Evolutionary conservation across 2,113 vertebrate genomes (phyloP), one percentile per base, ranked within the genome.

Genomic region (Crypturellus undulatus): DNA sequence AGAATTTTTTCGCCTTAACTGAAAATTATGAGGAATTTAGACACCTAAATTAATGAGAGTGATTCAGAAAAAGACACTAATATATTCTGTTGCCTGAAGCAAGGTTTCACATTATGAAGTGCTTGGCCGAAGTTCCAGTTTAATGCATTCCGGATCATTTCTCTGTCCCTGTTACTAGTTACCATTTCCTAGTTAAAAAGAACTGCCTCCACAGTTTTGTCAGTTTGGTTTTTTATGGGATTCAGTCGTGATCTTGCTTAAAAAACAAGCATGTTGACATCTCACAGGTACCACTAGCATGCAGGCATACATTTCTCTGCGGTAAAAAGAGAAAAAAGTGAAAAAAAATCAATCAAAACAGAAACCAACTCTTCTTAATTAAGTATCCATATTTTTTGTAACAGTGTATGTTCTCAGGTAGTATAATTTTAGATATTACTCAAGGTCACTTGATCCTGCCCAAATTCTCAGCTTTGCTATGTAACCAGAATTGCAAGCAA

Each of bases 61-160:
- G 47, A 38, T 82, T 87, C 67, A 82, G 58, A 71, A 90, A 81
- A 76, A 88, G 16, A 4, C 19, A 77, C 6, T 83, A 64, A 77
- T 79, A 3, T 28, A 90, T 90, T 84, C 62, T 72, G 21, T 62
- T 83, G 25, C 82, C 79, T 82, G 34, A 92, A 75, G 58, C 43
- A 62, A 9, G 4, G 14, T 28, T 79, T 64, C 38, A 76, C 6
- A 42, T 82, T 47, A 47, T 32, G 38, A 82, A 76, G 42, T 24
- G 11, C 30, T 63, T 79, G 52, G 60, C 51, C 52, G 68, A 56
- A 75, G n/a, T 38, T 87, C 36, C 40, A 75, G 16, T 20, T 84
- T 78, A 75, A 71, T 30, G 26, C 36, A n/a, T 72, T 62, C n/a
- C 80, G 73, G 14, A 36, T 71, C 11, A 9, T 56, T 6, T 89